phyloP scores from a whole-genome alignment of 1,140 invertebrate species.

The Schlechtendalia chinensis region DNA sequence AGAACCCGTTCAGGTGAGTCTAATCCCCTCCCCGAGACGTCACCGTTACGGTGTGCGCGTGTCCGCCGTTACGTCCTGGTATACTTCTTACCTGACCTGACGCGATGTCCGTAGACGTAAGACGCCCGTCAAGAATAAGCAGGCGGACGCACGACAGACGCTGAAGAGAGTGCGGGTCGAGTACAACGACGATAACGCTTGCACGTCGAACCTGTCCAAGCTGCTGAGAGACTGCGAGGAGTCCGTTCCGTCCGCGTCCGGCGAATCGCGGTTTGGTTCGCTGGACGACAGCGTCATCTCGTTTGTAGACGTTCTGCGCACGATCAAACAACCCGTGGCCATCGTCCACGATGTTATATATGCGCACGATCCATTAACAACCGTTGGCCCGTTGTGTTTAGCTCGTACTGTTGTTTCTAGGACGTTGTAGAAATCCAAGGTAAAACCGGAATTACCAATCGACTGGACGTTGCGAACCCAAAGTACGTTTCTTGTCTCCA shows the following conservation, averaged over 20 bases:
- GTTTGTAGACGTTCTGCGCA: conserved; percentile 26
- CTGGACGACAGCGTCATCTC: conserved; percentile 42
- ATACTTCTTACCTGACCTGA: too few species aligned
- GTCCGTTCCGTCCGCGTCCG: background rate
- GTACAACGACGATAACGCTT: conserved; percentile 34
- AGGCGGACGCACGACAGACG: background rate
- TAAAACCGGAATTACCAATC: conserved; percentile 60
- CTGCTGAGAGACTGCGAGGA: conserved; percentile 5
- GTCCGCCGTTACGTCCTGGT: too few species aligned
- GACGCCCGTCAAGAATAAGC: conserved; percentile 37
- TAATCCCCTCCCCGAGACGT: too few species aligned
- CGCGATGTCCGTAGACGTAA: background rate
- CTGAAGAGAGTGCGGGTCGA: conserved; percentile 22
- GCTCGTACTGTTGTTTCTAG: background rate
- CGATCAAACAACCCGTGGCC: background rate
- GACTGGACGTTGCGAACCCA: conserved; percentile 86
- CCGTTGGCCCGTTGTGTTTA: too few species aligned
- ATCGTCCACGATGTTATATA: background rate
- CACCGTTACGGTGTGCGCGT: too few species aligned
- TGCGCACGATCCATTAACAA: background rate
- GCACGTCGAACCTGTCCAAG: conserved; percentile 16
- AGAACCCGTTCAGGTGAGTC: conserved; percentile 31
- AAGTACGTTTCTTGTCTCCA: conserved; percentile 75
- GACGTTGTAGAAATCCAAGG: conserved; percentile 17
- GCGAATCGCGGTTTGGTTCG: background rate